Percentiles rank a stretch among this genome's conserved stretches.
Evolutionary conservation across 2,888 invertebrate species (phyloP).

Genomic region (Alloplasta piceator): DNA sequence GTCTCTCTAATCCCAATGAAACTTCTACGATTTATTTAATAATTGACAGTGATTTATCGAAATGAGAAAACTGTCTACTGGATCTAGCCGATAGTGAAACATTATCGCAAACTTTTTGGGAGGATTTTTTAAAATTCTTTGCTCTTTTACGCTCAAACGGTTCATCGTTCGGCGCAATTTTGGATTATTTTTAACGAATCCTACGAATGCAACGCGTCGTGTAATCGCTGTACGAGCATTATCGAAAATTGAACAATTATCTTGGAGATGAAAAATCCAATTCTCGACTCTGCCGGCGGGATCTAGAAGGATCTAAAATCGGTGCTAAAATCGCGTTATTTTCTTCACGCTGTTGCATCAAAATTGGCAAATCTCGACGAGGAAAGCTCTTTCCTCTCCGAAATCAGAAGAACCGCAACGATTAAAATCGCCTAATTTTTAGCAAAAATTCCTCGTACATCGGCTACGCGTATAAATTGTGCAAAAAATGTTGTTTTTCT

Average conservation of each 20-base stretch:
- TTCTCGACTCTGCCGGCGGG: too few species aligned
- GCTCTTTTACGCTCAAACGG: background rate
- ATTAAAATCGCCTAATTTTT: slow-evolving; percentile 61
- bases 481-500: slow-evolving; percentile 70
- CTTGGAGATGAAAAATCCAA: too few species aligned
- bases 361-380: background rate
- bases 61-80: slow-evolving; percentile 16
- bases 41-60: slow-evolving; percentile 35
- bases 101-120: slow-evolving; percentile 3
- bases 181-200: too few species aligned
- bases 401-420: slow-evolving; percentile 25
- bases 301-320: too few species aligned
- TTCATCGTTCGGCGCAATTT: too few species aligned
- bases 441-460: slow-evolving; percentile 71
- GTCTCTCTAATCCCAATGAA: slow-evolving; percentile 27
- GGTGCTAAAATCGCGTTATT: too few species aligned
- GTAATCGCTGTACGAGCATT: too few species aligned
- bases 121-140: background rate
- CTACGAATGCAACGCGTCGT: too few species aligned
- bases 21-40: slow-evolving; percentile 40
- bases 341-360: too few species aligned
- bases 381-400: slow-evolving; percentile 27
- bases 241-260: too few species aligned
- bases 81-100: background rate
- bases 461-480: slow-evolving; percentile 76